Conservation (phyloP, 1,140 invertebrate genomes). For the Rhagoletis zephyria region DNA sequence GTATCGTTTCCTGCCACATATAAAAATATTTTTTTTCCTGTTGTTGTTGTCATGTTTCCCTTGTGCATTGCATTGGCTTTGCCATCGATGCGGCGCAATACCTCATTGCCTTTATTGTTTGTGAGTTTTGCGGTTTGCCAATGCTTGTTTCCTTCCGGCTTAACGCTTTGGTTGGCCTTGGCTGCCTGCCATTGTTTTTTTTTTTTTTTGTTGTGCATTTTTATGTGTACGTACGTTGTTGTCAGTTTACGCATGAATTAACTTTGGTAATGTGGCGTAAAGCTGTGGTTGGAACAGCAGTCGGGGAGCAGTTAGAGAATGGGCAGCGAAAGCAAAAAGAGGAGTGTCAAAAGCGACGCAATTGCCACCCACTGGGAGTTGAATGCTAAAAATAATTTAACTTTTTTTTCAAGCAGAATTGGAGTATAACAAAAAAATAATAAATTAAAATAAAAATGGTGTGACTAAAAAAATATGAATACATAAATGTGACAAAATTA, state of each 20-base stretch:
- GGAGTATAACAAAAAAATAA: neutral
- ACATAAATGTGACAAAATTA: neutral
- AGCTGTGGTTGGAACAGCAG: neutral
- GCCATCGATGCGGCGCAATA: slow-evolving; percentile 8
- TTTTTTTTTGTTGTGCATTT: neutral
- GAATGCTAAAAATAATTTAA: slow-evolving; percentile 19
- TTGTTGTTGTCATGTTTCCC: neutral
- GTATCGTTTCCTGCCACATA: neutral
- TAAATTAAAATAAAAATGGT: neutral
- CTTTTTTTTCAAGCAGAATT: neutral
- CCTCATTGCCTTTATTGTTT: slow-evolving; percentile 55
- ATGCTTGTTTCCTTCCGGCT: slow-evolving; percentile 54
- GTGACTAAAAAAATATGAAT: neutral
- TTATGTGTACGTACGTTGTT: neutral
- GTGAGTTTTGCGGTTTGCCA: slow-evolving; percentile 50
- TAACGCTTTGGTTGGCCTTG: slow-evolving; percentile 50
- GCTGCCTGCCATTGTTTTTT: neutral
- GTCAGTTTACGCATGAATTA: slow-evolving; percentile 54
- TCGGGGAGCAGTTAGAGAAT: neutral
- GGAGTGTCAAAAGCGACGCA: neutral
- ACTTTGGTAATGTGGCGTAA: slow-evolving; percentile 48
- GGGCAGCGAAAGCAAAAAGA: neutral
- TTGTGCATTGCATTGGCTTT: slow-evolving; percentile 28
- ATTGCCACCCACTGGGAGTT: neutral
- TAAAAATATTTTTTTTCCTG: neutral